Conservation (phyloP, 92 coral and sea anemone species). For the Siderastrea siderea region DNA sequence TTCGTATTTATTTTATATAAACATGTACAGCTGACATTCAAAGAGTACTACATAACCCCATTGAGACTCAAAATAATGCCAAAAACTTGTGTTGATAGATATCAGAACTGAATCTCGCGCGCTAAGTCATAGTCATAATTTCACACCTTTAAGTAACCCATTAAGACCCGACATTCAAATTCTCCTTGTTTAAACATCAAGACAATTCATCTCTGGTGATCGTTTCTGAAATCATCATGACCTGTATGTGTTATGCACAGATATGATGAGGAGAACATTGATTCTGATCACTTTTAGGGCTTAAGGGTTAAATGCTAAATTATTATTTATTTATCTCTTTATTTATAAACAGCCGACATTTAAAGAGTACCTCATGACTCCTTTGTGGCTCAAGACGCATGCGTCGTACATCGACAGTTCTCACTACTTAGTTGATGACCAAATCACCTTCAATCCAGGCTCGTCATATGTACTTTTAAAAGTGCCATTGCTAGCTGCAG, state of each 20-base stretch:
- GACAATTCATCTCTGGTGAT: too few relatives aligned
- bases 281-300: background rate
- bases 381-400: slow-evolving; percentile 17
- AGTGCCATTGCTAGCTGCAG: slow-evolving; percentile 25
- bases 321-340: background rate
- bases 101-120: too few relatives aligned
- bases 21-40: background rate
- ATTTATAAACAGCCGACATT: background rate
- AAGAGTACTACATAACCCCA: slow-evolving; percentile 32
- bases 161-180: too few relatives aligned
- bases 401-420: slow-evolving; percentile 38
- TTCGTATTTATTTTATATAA: background rate
- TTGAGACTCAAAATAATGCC: background rate
- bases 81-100: too few relatives aligned
- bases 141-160: too few relatives aligned
- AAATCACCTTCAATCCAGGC: slow-evolving; percentile 39
- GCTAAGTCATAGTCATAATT: too few relatives aligned
- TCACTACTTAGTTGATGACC: slow-evolving; percentile 12
- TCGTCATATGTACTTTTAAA: background rate
- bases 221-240: too few relatives aligned
- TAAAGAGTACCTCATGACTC: slow-evolving; percentile 29
- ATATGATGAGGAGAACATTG: too few relatives aligned
- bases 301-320: background rate
- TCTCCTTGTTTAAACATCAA: too few relatives aligned
- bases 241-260: too few relatives aligned